Conservation (phyloP, 2,888 invertebrate genomes). For the Cephus pygmeus region DNA sequence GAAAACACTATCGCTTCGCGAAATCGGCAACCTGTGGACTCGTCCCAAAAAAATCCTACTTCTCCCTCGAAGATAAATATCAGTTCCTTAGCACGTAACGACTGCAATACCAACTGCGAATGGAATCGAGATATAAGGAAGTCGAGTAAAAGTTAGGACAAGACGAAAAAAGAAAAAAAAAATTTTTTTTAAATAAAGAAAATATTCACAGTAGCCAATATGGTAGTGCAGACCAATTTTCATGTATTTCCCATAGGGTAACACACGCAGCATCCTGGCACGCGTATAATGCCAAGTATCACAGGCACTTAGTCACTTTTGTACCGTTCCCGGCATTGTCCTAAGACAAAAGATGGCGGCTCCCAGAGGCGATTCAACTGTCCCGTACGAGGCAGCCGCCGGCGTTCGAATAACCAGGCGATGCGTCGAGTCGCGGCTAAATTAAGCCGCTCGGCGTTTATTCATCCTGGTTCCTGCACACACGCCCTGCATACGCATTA, state of each 20-base stretch:
- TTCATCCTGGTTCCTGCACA: background rate
- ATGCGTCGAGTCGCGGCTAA: conserved; percentile 36
- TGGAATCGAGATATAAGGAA: too few relatives aligned
- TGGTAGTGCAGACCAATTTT: too few relatives aligned
- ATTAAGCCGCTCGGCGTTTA: conserved; percentile 45
- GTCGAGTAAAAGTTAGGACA: too few relatives aligned
- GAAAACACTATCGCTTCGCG: background rate
- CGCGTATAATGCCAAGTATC: conserved; percentile 56
- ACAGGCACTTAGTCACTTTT: conserved; percentile 63
- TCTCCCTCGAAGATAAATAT: too few relatives aligned
- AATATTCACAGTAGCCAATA: too few relatives aligned
- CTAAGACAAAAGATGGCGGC: conserved; percentile 59
- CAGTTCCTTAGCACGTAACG: too few relatives aligned
- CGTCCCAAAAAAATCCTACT: too few relatives aligned
- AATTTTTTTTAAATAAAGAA: too few relatives aligned
- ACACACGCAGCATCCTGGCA: too few relatives aligned
- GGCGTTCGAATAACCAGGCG: conserved; percentile 43
- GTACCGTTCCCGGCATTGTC: conserved; percentile 55
- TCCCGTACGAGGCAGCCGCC: conserved; percentile 44
- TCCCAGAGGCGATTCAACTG: conserved; percentile 55
- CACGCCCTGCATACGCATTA: background rate
- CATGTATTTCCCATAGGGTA: too few relatives aligned
- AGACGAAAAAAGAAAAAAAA: too few relatives aligned
- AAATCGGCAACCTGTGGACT: conserved; percentile 3
- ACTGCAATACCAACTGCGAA: too few relatives aligned